Base-by-base conservation (phyloP, 2,797 vertebrate genomes). In the Gambelia wislizenii region DNA sequence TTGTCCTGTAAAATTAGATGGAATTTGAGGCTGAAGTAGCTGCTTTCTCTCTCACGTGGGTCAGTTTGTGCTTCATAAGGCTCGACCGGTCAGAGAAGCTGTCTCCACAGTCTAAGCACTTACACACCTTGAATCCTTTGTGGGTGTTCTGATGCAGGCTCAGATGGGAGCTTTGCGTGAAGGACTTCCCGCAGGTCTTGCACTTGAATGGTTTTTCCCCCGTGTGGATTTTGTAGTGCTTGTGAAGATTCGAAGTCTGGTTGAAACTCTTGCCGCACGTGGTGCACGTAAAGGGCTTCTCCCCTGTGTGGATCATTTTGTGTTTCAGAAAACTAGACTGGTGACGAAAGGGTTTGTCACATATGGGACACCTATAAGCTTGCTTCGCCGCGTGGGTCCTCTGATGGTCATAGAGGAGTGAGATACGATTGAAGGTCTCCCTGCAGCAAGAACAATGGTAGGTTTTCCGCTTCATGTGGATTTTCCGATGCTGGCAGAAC, bases 261-360 rank as follows among this genome's bases (percentile, higher is more conserved):
- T 20, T 89, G 87, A 89, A 89, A 13, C 25, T 9, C 49, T 77
- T 67, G 13, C 87, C 74, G 4, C 87, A 89, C 6, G 47, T 56
- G 5, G 27, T 0, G 25, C 82, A 87, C 2, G 33, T 33, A n/a
- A 56, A 80, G 78, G 86, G 77, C 10, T 87, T 87, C 44, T 87
- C 86, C 30, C 86, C 86, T 6, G 86, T 87, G 78, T 87, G 86
- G 67, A 67, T 87, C 52, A 81, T 25, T 36, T 59, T 33, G 74
- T 95, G 95, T 86, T 94, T 94, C 75, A 95, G 81, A 77, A 95
- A 94, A 44, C 91, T 92, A 61, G 95, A 93, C 1, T 81, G 88
- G 30, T 92, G 91, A 52, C 88, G 87, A 13, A 96, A 95, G 85
- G 88, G 92, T 81, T 95, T 95, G 70, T 70, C 74, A 3, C 88